A percentile compares a stretch with the other conserved stretches of the same genome.
Conservation (phyloP, 2,113 vertebrate species). For the Pelusios castaneus region DNA sequence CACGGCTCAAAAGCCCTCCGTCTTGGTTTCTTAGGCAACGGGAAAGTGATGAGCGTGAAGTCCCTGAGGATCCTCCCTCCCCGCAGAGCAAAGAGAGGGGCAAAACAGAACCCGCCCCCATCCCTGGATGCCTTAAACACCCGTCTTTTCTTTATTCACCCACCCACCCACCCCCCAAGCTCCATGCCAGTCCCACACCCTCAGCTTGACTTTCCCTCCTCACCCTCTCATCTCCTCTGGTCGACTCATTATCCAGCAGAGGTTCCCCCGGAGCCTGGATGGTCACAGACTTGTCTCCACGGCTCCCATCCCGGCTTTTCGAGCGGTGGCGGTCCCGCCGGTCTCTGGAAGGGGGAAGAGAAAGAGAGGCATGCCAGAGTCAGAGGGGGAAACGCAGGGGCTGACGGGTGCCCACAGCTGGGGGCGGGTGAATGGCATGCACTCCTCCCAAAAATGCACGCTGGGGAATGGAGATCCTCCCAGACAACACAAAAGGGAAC, state of each 20-base stretch:
- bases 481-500: not conserved
- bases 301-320: constrained; percentile 88
- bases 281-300: constrained; percentile 94
- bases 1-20: too few relatives aligned
- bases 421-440: not conserved
- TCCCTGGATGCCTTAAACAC: not conserved
- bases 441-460: not conserved
- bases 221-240: constrained; percentile 92
- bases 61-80: not conserved
- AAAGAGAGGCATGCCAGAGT: accelerated
- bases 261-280: constrained; percentile 96
- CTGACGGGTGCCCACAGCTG: accelerated
- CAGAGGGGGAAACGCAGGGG: not conserved
- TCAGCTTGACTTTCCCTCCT: not conserved
- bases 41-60: too few relatives aligned
- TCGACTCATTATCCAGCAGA: constrained; percentile 92
- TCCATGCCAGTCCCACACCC: not conserved
- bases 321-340: constrained; percentile 90
- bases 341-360: constrained; percentile 74
- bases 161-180: not conserved
- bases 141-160: not conserved
- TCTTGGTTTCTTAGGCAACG: too few relatives aligned
- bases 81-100: not conserved
- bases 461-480: not conserved
- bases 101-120: not conserved